Base-by-base conservation (phyloP, 2,113 vertebrate genomes). In the Bubalus kerabau region DNA sequence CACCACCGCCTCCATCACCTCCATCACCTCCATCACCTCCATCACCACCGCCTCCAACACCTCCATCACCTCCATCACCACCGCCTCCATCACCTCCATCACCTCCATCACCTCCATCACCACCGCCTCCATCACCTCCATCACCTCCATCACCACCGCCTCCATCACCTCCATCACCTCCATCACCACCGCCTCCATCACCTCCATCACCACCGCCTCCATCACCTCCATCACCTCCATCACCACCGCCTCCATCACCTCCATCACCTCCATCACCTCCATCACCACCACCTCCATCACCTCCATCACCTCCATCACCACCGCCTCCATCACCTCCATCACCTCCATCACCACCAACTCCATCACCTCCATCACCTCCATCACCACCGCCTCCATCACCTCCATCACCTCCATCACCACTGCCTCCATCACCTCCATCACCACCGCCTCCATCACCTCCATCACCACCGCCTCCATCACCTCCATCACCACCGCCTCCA, bases 311-410 rank as follows among this genome's bases (percentile, higher is more conserved):
- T n/a, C 24, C 40, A 60, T 5, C 74, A 48, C 0, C 67, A 12
- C n/a, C n/a, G 0, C 10, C n/a, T 12, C 2, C 3, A n/a, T 3
- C 7, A 0, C 19, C 7, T 1, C 6, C 19, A 23, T 0, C 28
- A 64, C 6, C n/a, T n/a, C n/a, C n/a, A n/a, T n/a, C 6, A 60
- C 3, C n/a, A 30, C 36, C n/a, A 48, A 0, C n/a, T n/a, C n/a
- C n/a, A n/a, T n/a, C n/a, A n/a, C n/a, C n/a, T n/a, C n/a, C n/a
- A n/a, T n/a, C n/a, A n/a, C n/a, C n/a, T n/a, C n/a, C n/a, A n/a
- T 16, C 23, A 21, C 11, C 43, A 62, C 2, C 2, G 9, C 2
- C 14, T 9, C 43, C 23, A 13, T 4, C 54, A 62, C 59, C 88
- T 28, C 1, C 36, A 1, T 11, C 23, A n/a, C n/a, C n/a, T 23